Evolutionary conservation across 2,888 invertebrate species (phyloP), one percentile per base, ranked within the genome.

Genomic region (Prenolepis imparis): DNA sequence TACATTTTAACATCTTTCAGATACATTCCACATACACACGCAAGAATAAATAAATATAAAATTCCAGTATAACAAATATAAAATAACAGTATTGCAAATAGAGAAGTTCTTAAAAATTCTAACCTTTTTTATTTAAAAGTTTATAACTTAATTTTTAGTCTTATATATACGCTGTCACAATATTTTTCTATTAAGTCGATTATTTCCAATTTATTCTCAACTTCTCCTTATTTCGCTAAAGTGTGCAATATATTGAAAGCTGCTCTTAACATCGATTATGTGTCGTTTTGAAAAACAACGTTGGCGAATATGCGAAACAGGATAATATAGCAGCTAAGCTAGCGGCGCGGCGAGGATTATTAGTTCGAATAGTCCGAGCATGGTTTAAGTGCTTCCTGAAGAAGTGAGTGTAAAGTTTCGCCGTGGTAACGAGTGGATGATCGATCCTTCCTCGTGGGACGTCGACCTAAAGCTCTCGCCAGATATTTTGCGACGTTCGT

Each of bases 351-450:
- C 67, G 63, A 41, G 78, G 78, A 85, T 84, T 85, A 83, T 85
- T 84, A 80, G 66, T 81, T 63, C 55, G 82, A 66, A 66, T 82
- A 80, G 78, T 80, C 78, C 78, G 78, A 78, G 74, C 74, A 21
- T 64, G 28, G 52, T 72, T 85, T 78, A 85, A 84, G 84, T 84
- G 72, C 84, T 72, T 78, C 67, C 72, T 48, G 59, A 85, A 84
- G 84, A 85, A 85, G 84, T 67, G 36, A 72, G 73, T 85, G 84
- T 78, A 85, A 84, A 85, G 84, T 84, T 84, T 84, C 73, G 57
- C 52, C 41, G 32, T 73, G 67, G 84, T 85, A 84, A 84, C 84
- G 84, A 78, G 84, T 78, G 78, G 57, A 85, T 84, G 78, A 84
- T 84, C 84, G 84, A 85, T 85, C 57, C 73, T 59, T 67, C 57